A percentile compares a stretch with the other conserved stretches of the same genome.
Conservation (phyloP, 2,113 vertebrate genomes). For the Psilopogon haemacephalus region DNA sequence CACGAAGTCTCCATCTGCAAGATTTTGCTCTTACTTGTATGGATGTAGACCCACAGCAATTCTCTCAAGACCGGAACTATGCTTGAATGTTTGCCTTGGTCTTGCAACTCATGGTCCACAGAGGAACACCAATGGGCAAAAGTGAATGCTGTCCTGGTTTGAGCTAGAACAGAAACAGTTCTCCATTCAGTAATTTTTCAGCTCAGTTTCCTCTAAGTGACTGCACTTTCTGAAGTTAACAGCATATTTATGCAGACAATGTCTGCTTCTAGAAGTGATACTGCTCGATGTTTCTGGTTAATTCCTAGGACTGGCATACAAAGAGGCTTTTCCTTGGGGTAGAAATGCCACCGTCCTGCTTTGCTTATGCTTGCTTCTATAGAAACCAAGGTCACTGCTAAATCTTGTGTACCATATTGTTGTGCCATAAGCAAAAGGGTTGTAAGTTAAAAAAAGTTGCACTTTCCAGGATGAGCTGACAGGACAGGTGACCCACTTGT, state of each 20-base stretch:
- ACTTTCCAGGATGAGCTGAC: no score
- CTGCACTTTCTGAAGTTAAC: no score
- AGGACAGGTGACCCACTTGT: background rate
- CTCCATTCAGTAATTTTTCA: background rate
- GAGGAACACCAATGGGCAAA: background rate
- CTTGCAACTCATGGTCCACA: background rate
- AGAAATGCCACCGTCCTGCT: background rate
- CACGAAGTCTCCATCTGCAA: background rate
- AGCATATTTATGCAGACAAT: no score
- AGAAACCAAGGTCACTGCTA: no score
- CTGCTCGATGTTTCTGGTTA: no score
- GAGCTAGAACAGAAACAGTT: background rate
- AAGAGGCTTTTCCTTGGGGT: background rate
- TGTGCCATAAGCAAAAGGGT: no score
- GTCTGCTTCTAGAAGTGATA: no score
- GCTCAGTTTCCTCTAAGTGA: background rate
- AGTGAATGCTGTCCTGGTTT: background rate
- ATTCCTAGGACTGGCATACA: no score
- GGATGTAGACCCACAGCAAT: background rate
- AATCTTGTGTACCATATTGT: no score
- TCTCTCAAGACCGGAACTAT: background rate
- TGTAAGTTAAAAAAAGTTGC: no score
- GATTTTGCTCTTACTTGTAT: background rate
- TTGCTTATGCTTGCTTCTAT: background rate
- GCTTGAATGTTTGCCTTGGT: background rate